Base-by-base conservation (phyloP, 2,113 vertebrate genomes). In the Tauraco erythrolophus region DNA sequence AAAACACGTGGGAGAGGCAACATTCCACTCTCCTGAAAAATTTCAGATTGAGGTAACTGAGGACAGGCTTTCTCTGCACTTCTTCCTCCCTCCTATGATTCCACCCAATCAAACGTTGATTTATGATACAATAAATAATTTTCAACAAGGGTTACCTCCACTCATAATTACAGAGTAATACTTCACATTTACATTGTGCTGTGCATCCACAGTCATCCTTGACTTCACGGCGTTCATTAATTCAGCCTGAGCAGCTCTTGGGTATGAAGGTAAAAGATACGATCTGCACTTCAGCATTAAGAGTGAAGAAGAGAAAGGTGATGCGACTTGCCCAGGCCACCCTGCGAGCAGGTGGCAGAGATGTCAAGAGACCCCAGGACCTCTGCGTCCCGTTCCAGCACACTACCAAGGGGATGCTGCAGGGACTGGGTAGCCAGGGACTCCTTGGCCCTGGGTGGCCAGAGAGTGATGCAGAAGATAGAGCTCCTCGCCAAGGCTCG, bases 391-490 rank as follows among this genome's bases (percentile, higher is more conserved):
- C 2, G 0, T 23, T 78, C 35, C 60, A 88, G 84, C 39, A 35
- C 1, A 3, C 48, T 53, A 30, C 8, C 0, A 0, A 82, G 22
- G n/a, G 48, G 30, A 39, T 22, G 66, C n/a, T 33, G 69, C 57
- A 35, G 51, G 46, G 37, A 18, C 16, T 13, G 19, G 39, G 25
- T 7, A n/a, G 33, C 41, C 14, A 3, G 30, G 27, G 24, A 33
- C 35, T 66, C 58, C 70, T 43, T 19, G 46, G 65, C 18, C 23
- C 31, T 0, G 0, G 46, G 8, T 0, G 1, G 41, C 10, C 0
- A 2, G 58, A 84, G 24, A 10, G 23, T 1, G 6, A 4, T 19
- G 78, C 43, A 75, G 61, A 48, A 86, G 65, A 39, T 21, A 33
- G 53, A 84, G 25, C 45, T 87, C 41, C 64, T 51, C 0, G 0